Conservation (phyloP, 2,113 vertebrate genomes). For the Callorhinus ursinus region DNA sequence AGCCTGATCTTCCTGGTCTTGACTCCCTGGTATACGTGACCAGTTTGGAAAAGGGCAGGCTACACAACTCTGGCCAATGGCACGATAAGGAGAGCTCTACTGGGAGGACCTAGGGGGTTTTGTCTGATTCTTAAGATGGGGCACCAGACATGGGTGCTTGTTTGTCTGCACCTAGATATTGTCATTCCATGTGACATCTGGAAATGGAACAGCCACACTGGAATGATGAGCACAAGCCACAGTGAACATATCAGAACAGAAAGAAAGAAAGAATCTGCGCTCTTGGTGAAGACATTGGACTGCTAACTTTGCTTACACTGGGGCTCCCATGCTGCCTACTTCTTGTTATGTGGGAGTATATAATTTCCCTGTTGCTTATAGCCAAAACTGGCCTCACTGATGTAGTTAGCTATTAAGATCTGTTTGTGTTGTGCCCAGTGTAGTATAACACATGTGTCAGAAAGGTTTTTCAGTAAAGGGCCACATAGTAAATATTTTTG, state of each 20-base stretch:
- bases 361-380: not conserved
- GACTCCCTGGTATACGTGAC: not conserved
- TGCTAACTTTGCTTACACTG: not conserved
- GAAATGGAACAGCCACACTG: not conserved
- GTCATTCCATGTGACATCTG: not conserved
- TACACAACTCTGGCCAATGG: not conserved
- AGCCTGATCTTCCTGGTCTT: no score
- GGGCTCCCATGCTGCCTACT: not conserved
- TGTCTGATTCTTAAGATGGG: not conserved
- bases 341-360: not conserved
- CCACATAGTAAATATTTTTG: not conserved
- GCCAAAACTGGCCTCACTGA: not conserved
- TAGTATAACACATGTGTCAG: not conserved
- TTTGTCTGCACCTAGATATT: not conserved
- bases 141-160: not conserved
- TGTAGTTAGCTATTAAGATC: not conserved
- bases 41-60: not conserved
- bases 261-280: not conserved
- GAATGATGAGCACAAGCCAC: not conserved
- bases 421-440: not conserved
- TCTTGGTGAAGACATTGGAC: not conserved
- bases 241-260: not conserved
- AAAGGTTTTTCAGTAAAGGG: not conserved
- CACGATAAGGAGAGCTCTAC: not conserved
- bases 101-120: not conserved